Base-by-base conservation (phyloP, 2,888 invertebrate species). In the Caenorhabditis imperialis region DNA sequence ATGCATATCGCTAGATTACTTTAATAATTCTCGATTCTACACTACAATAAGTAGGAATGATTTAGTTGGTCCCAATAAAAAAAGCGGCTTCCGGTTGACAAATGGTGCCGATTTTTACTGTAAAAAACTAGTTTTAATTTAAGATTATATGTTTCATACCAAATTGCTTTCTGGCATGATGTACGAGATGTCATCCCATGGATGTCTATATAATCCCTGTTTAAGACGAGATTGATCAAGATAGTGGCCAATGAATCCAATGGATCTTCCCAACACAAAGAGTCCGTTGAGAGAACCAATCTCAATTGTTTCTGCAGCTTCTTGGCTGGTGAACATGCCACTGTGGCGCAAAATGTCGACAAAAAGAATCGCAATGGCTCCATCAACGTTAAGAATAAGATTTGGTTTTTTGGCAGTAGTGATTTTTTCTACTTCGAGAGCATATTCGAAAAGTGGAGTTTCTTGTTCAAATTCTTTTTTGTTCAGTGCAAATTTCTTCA, bases 341-440 rank as follows among this genome's bases (percentile, higher is more conserved):
- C 73, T 88, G 94, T 96, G 93, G 37, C 96, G 91, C 81, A 99
- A 91, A 91, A 99, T 92, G 89, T 99, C 99, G 23, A 99, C 98
- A 90, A 99, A 97, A 16, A 95, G 93, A 42, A 95, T 95, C 0
- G 96, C 99, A 84, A 99, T 97, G 79, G 97, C 94, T 63, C 99
- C 99, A 90, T 99, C 99, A 20, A 99, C 99, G 90, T 99, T 99
- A 75, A 99, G 92, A 89, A 99, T 99, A 65, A 99, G 92, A 91
- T 99, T 99, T n/a, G 99, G 99, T 90, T 99, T 99, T 92, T 99
- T 99, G 85, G 96, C 93, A 2, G 96, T 99, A 20, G 99, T 99
- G 88, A 99, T 95, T 88, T 97, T 96, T 88, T 99, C 99, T 35
- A 99, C 98, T 90, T 97, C 96, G 12, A 97, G 90, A 1, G 99